Evolutionary conservation across 2,888 invertebrate species (phyloP).

Genomic region (Neocrepidodera transversa): DNA sequence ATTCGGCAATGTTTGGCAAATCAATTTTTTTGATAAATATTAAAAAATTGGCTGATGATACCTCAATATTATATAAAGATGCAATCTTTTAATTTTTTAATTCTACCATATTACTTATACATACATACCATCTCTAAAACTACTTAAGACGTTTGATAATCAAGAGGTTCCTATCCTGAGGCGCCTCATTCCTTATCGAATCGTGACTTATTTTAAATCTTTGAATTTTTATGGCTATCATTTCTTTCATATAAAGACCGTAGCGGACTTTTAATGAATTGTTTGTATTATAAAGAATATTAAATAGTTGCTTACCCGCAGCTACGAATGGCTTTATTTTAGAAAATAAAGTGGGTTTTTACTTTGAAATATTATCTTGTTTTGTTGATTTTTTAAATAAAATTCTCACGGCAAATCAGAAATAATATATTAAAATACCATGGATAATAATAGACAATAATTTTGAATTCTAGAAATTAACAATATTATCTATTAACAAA

Average conservation of each 20-base stretch:
- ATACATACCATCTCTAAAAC: constrained; percentile 14
- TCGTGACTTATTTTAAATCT: constrained; percentile 31
- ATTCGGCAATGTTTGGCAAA: too few relatives aligned
- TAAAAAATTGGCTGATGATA: too few relatives aligned
- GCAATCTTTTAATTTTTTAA: too few relatives aligned
- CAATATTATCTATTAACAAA: too few relatives aligned
- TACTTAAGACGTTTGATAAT: constrained; percentile 10
- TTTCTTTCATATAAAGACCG: constrained; percentile 18
- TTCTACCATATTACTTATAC: too few relatives aligned
- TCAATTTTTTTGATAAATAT: too few relatives aligned
- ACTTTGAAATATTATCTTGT: background rate
- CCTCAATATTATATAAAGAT: too few relatives aligned
- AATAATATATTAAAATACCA: too few relatives aligned
- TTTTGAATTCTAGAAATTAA: too few relatives aligned
- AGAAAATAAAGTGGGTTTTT: background rate
- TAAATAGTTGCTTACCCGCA: constrained; percentile 23
- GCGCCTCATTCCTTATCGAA: constrained; percentile 23
- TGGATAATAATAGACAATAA: too few relatives aligned
- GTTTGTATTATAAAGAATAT: constrained; percentile 22
- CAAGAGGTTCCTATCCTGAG: constrained; percentile 29
- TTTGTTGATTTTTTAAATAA: background rate
- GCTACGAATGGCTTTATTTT: constrained; percentile 15
- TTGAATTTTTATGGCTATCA: constrained; percentile 22
- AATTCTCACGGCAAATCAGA: too few relatives aligned
- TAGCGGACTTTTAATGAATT: constrained; percentile 24